Base-by-base conservation (phyloP, 2,113 vertebrate species). In the Atlantisia rogersi region DNA sequence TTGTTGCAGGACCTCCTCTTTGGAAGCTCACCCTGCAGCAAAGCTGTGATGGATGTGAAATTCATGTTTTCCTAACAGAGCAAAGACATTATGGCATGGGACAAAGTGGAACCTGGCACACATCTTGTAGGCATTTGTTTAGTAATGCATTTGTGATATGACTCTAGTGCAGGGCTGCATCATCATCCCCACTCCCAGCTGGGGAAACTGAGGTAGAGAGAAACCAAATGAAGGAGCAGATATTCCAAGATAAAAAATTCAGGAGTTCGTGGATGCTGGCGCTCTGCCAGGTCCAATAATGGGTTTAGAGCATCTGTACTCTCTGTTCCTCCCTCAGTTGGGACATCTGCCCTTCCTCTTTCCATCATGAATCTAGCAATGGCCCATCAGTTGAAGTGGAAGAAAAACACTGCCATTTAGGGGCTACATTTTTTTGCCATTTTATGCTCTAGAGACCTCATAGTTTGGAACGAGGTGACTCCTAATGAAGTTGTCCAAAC, bases 201-300 rank as follows among this genome's bases (percentile, higher is more conserved):
- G 59, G 64, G 76, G 56, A 95, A 96, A 96, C 74, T 67, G 63
- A 95, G 87, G 91, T 16, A 67, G 62, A 46, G 74, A 76, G 62
- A 67, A 87, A 59, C 12, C 59, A 78, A 93, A 86, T 14, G 68
- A 85, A 87, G 81, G 56, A 86, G 37, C 64, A 67, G n/a, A 39
- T 92, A 71, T 71, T 88, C 82, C 52, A 59, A 74, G 65, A 94
- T 75, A 28, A 94, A 95, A 95, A 67, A 95, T 81, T 80, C 76
- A 94, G 85, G 73, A 81, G 68, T 59, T 52, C 64, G 39, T 64
- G 81, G 86, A 12, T 89, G 69, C 63, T 95, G 90, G 26, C 10
- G 13, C 26, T 20, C 11, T 50, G 69, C 87, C 92, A 58, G 58
- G 24, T 20, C 53, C 5, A 8, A 24, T 95, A 95, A 90, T 94